Base-by-base conservation (phyloP, 1,140 invertebrate genomes). In the Oedothorax gibbosus region DNA sequence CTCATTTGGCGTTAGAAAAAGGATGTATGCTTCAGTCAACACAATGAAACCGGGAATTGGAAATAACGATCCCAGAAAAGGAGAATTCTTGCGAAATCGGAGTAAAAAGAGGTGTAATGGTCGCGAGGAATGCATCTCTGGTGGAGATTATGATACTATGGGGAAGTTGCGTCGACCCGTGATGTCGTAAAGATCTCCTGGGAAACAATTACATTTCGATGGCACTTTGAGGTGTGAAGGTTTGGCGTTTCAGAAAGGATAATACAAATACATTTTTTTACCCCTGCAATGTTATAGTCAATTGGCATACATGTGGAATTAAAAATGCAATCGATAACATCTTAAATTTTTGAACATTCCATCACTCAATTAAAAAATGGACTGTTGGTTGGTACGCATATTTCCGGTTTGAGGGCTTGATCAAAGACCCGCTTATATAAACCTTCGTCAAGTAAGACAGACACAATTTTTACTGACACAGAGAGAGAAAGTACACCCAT, bases 21-120 rank as follows among this genome's bases (percentile, higher is more conserved):
- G 73, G 73, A 77, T 20, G 64, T 64, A 77, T 77, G 73, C 73
- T 77, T 77, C 57, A 77, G 14, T 60, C 73, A 77, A 77, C 73
- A 77, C 73, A 77, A 77, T 77, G 73, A 51, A 77, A 77, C 56
- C 51, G 51, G 71, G 21, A 73, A 73, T 71, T 71, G 68, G 49
- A n/a, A 15, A 8, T 71, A 71, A 71, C 53, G 54, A 73, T 18
- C 20, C 57, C 57, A n/a, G n/a, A n/a, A n/a, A n/a, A n/a, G n/a
- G n/a, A 57, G 53, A 20, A 56, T 73, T 73, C 71, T 73, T 56
- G 57, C 35, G 71, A 73, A 73, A 57, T 15, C 21, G 18, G 18
- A 54, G 14, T 54, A 11, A n/a, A 20, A 35, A 73, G 51, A 72
- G 35, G 71, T 20, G 71, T 73, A 50, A 57, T 73, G 21, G 54